Base-by-base conservation (phyloP, 1,140 invertebrate genomes). In the Ooceraea biroi region DNA sequence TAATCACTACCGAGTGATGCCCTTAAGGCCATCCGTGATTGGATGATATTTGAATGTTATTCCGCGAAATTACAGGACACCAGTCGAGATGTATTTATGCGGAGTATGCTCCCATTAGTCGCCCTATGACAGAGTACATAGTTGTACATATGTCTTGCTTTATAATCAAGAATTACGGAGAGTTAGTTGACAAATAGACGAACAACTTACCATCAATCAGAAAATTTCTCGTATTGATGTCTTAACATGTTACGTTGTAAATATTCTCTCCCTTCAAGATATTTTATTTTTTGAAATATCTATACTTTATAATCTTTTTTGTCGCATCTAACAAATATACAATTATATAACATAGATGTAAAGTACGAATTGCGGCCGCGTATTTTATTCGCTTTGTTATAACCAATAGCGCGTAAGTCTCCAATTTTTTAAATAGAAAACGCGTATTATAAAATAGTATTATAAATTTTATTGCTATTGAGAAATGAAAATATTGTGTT, bases 21-120 rank as follows among this genome's bases (percentile, higher is more conserved):
- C 36, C 36, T 68, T 78, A 48, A 78, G 25, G 14, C 36, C 19
- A 41, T 36, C 36, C 36, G n/a, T 41, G 30, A 22, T 30, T 77
- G 27, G 27, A 65, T 8, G 30, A 17, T 68, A 55, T 68, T 52
- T n/a, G 3, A 77, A 55, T 44, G 17, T 27, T 66, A 55, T 36
- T 68, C 30, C n/a, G 19, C n/a, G 44, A 50, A 76, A 76, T 68
- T 68, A 68, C 3, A 63, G 44, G 12, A 76, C 19, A 10, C 1
- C 46, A 27, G 7, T 22, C 50, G 19, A 74, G 58, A 14, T 17
- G 17, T 4, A 61, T 61, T 76, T 63, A 11, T 48, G 36, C n/a
- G 2, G 41, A 48, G 25, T 61, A 30, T 12, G 14, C 41, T 19
- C 5, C 41, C 22, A 30, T 46, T 74, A 74, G 22, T 30, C 60